phyloP scores from a whole-genome alignment of 2,888 invertebrate genomes.

The Drosophila sordidula region DNA sequence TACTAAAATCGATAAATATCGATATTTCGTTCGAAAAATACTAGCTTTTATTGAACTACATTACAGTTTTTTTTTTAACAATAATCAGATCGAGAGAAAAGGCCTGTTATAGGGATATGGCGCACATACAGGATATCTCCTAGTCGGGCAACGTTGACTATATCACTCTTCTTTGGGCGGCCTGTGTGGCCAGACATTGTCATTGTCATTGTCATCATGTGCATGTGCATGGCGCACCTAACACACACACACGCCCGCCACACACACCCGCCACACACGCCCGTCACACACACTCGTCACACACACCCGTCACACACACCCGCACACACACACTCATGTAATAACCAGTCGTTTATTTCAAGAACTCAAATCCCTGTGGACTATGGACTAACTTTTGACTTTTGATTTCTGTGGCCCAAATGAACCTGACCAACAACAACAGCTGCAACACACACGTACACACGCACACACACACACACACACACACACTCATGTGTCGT shows the following conservation, averaged over 20 bases:
- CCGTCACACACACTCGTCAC: constrained; percentile 5
- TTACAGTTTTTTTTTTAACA: no score
- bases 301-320: not conserved
- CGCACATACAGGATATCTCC: not conserved
- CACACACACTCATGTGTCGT: constrained; percentile 46
- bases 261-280: constrained; percentile 5
- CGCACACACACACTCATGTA: constrained; percentile 31
- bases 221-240: constrained; percentile 28
- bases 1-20: constrained; percentile 8
- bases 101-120: no score
- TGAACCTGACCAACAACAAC: constrained; percentile 62
- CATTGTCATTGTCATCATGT: constrained; percentile 57
- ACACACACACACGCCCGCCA: constrained; percentile 2
- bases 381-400: constrained; percentile 68
- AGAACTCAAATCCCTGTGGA: constrained; percentile 49
- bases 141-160: not conserved
- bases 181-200: constrained; percentile 43
- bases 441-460: constrained; percentile 8
- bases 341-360: constrained; percentile 70
- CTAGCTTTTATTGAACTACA: no score
- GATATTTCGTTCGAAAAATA: not conserved
- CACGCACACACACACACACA: constrained; percentile 9
- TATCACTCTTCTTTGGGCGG: not conserved
- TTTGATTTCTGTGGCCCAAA: constrained; percentile 77
- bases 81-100: no score